These are phyloP conservation scores for Oxyura jamaicensis DNA, from an alignment of 2,113 vertebrate species.

Conservation along the genomic window DNA sequence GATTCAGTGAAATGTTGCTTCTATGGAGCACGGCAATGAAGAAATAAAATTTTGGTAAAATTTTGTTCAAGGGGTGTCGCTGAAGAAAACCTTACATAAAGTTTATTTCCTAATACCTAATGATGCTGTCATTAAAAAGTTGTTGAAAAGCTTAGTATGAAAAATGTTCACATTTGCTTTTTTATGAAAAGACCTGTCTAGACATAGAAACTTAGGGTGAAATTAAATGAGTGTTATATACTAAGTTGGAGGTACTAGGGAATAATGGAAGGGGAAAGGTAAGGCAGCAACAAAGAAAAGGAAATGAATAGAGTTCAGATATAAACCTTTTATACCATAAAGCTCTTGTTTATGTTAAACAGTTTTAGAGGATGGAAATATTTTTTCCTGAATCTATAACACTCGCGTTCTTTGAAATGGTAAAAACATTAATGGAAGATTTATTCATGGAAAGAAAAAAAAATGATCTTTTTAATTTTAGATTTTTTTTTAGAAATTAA, in stretches of 20 bases:
- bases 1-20: background rate
- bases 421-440: background rate
- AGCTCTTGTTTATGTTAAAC: background rate
- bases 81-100: background rate
- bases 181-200: background rate
- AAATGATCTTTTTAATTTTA: background rate
- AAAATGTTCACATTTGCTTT: background rate
- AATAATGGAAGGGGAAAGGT: background rate
- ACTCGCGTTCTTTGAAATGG: background rate
- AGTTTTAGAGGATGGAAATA: background rate
- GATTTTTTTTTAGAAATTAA: background rate
- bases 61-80: background rate
- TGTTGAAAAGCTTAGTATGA: background rate
- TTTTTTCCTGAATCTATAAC: background rate
- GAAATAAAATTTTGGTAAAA: background rate
- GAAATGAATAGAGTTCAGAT: background rate
- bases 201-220: background rate
- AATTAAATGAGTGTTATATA: background rate
- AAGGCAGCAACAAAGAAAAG: background rate
- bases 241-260: background rate
- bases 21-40: background rate
- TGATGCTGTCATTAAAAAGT: background rate
- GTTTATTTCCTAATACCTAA: background rate
- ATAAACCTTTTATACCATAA: no score
- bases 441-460: background rate